A percentile compares a stretch with the other conserved stretches of the same genome.
These are phyloP conservation scores for Temnothorax ravouxi DNA, from an alignment of 2,888 invertebrate genomes.

Conservation along the genomic window DNA sequence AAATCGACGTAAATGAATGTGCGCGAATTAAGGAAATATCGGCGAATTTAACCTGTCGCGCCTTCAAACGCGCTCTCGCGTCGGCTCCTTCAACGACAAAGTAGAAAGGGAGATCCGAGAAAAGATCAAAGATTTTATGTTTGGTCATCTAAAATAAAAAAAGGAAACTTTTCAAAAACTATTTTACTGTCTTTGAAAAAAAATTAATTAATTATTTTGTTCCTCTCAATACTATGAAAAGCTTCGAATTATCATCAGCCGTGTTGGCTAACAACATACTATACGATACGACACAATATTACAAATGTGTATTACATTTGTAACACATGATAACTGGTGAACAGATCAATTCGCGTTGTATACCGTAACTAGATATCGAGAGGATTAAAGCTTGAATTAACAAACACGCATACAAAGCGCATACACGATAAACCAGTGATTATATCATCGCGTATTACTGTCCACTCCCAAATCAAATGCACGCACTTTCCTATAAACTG, in stretches of 20 bases:
- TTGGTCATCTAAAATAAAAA: background rate
- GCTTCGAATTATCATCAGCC: no score
- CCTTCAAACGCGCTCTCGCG: background rate
- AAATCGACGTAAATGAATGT: background rate
- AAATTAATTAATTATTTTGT: background rate
- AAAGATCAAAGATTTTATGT: background rate
- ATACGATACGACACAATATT: background rate
- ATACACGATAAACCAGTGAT: background rate
- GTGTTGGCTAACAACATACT: background rate
- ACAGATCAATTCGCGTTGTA: background rate
- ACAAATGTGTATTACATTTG: background rate
- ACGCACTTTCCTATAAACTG: background rate
- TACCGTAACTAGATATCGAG: background rate
- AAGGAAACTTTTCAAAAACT: background rate
- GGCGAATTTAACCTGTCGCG: background rate
- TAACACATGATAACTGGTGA: background rate
- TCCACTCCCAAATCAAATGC: background rate
- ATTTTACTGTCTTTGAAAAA: background rate
- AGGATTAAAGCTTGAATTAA: conserved; percentile 7
- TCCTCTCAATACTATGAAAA: background rate
- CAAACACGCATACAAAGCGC: background rate
- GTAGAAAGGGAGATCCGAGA: background rate
- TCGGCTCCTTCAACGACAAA: background rate
- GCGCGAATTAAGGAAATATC: conserved; percentile 22
- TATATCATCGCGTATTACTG: background rate